A percentile compares a stretch with the other conserved stretches of the same genome.
These are phyloP conservation scores for Alcedo quadribrachys DNA, from an alignment of 2,797 vertebrate genomes.

Conservation along the genomic window DNA sequence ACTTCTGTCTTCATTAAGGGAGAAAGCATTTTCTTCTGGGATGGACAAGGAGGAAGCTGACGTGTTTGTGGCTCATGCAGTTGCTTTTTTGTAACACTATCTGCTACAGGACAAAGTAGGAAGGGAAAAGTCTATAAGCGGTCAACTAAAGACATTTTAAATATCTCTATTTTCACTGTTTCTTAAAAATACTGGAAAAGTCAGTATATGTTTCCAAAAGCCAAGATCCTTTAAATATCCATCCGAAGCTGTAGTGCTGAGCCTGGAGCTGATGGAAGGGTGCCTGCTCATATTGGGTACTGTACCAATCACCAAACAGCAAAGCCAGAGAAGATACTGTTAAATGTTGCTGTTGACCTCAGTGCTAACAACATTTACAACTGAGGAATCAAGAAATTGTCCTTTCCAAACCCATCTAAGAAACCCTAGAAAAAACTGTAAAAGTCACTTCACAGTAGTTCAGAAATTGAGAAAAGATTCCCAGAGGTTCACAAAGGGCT, in stretches of 20 bases:
- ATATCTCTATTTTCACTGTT: not conserved
- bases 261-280: not conserved
- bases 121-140: not conserved
- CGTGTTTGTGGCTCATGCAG: not conserved
- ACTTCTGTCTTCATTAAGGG: not conserved
- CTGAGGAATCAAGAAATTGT: not conserved
- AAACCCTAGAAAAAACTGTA: not conserved
- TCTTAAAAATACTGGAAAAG: not conserved
- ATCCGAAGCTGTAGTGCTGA: not conserved
- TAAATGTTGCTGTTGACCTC: constrained; percentile 1
- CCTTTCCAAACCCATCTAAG: not conserved
- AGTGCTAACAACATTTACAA: not conserved
- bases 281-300: not conserved
- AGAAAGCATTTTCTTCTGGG: not conserved
- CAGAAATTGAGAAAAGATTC: not conserved
- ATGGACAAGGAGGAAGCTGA: not conserved
- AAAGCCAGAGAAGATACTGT: not conserved
- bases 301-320: not conserved
- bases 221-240: not conserved
- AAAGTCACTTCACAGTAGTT: not conserved
- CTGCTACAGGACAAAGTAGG: not conserved
- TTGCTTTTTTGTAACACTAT: not conserved
- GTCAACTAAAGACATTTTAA: not conserved
- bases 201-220: not conserved
- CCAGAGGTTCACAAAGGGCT: not conserved